phyloP scores from a whole-genome alignment of 2,797 vertebrate species.

The Poliocrania exsul region DNA sequence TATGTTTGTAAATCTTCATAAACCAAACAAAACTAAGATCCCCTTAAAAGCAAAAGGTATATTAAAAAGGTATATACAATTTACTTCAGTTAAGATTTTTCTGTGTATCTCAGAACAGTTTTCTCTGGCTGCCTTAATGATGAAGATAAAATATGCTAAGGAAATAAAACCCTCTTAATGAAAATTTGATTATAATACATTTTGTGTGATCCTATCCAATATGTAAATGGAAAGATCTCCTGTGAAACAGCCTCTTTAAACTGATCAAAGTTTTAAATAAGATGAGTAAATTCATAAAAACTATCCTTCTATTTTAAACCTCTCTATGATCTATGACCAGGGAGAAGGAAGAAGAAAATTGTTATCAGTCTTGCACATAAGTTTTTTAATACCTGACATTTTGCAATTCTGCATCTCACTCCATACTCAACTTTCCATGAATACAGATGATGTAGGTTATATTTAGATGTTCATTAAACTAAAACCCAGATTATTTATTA shows the following conservation, averaged over 20 bases:
- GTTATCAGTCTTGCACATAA: not conserved
- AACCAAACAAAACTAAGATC: not conserved
- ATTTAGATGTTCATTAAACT: not conserved
- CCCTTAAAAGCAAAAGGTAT: not conserved
- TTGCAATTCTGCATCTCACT: not conserved
- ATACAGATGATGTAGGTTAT: not conserved
- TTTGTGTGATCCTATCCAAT: not conserved
- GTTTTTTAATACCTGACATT: not conserved
- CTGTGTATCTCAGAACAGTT: not conserved
- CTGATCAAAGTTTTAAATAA: not conserved
- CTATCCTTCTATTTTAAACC: not conserved
- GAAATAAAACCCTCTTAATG: not conserved
- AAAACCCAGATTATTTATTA: not conserved
- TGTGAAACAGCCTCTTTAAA: not conserved
- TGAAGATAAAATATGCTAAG: not conserved
- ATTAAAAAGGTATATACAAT: not conserved
- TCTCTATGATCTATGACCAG: not conserved
- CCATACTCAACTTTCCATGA: not conserved
- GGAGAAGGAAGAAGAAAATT: not conserved
- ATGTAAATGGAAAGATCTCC: not conserved
- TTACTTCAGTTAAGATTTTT: not conserved
- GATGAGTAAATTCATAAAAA: not conserved
- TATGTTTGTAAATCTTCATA: not conserved
- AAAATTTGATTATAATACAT: not conserved
- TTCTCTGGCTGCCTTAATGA: not conserved